Evolutionary conservation across 2,113 vertebrate species (phyloP).

Genomic region (Percina caprodes): DNA sequence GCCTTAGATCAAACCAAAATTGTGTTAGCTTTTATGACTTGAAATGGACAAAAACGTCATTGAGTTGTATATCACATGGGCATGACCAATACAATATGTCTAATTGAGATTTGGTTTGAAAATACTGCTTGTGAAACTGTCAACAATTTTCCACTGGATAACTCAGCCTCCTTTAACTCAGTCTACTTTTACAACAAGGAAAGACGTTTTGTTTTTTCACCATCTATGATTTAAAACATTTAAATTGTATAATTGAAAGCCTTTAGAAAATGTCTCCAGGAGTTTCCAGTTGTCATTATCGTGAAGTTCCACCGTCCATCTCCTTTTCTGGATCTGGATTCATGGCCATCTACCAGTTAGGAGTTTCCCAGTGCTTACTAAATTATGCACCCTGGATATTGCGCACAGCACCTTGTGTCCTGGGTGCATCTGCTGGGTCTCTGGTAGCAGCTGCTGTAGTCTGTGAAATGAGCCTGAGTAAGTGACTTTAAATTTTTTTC

Average conservation of each 20-base stretch:
- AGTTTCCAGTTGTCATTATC: constrained; percentile 30
- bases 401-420: constrained; percentile 78
- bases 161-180: background rate
- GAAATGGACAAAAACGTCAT: constrained; percentile 15
- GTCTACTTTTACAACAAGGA: background rate
- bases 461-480: constrained; percentile 82
- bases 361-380: constrained; percentile 84
- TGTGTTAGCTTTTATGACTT: background rate
- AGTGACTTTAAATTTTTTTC: constrained; percentile 42
- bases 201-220: background rate
- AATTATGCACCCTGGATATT: constrained; percentile 82
- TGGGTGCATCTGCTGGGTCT: constrained; percentile 86
- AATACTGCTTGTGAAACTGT: background rate
- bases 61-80: constrained; percentile 59
- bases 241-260: background rate
- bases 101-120: constrained; percentile 59
- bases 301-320: constrained; percentile 71
- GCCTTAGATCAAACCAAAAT: background rate
- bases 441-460: constrained; percentile 87
- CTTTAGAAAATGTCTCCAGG: constrained; percentile 61
- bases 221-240: too few species aligned
- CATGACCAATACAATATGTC: constrained; percentile 61
- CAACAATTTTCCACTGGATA: background rate
- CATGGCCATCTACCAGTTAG: constrained; percentile 87
- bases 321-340: constrained; percentile 90